Evolutionary conservation across 2,888 invertebrate genomes (phyloP).

Genomic region (Dryocosmus kuriphilus): DNA sequence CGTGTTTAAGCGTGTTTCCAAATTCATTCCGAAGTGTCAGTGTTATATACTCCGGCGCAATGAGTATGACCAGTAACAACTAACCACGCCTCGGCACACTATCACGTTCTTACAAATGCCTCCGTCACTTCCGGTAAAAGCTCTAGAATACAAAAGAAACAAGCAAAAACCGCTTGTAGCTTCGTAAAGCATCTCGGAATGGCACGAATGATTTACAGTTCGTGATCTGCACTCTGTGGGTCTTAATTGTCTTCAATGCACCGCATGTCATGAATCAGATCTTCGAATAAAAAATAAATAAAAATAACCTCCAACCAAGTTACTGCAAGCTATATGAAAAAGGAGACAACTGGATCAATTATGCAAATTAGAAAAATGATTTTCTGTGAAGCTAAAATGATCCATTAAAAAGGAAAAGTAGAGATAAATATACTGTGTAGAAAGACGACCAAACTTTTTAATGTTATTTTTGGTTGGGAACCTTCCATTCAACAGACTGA

Average conservation of each 20-base stretch:
- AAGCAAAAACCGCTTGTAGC: not conserved
- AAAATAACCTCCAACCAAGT: not conserved
- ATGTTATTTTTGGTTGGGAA: too few relatives aligned
- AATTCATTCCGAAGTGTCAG: not conserved
- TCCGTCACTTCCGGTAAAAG: not conserved
- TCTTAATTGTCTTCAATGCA: not conserved
- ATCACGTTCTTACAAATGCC: slow-evolving; percentile 12
- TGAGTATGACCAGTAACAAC: not conserved
- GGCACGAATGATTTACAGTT: not conserved
- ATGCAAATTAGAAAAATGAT: not conserved
- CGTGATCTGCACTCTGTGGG: not conserved
- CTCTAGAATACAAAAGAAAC: slow-evolving; percentile 5
- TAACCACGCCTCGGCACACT: slow-evolving; percentile 9
- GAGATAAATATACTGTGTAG: too few relatives aligned
- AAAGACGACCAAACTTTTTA: too few relatives aligned
- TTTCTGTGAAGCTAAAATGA: not conserved
- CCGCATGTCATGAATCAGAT: not conserved
- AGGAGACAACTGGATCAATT: not conserved
- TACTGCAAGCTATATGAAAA: too few relatives aligned
- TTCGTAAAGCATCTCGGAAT: not conserved
- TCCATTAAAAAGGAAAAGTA: not conserved
- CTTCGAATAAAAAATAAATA: not conserved
- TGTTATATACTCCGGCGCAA: not conserved
- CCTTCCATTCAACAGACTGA: too few relatives aligned
- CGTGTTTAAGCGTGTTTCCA: not conserved